Evolutionary conservation across 2,113 vertebrate species (phyloP).

Genomic region (Corythaeola cristata): DNA sequence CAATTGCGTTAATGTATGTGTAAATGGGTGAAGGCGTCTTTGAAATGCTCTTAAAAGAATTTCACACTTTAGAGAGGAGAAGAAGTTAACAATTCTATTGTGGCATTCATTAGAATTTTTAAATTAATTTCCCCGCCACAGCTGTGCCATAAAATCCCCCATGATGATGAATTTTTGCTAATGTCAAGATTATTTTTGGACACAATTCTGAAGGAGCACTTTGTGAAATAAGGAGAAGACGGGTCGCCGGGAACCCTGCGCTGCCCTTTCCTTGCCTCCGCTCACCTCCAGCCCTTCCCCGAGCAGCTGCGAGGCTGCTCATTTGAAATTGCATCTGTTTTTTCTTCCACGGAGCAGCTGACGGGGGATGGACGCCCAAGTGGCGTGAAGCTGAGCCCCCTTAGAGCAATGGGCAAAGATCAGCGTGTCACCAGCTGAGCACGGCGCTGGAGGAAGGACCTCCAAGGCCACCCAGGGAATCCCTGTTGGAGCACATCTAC

Average conservation of each 20-base stretch:
- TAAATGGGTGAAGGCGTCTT: conserved; percentile 42
- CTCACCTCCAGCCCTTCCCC: background rate
- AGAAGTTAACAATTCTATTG: conserved; percentile 43
- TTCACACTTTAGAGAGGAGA: conserved; percentile 20
- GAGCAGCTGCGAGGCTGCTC: background rate
- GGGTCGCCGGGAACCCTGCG: fast-evolving
- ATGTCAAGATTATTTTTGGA: background rate
- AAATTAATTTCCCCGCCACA: background rate
- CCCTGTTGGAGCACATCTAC: background rate
- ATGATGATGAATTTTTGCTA: background rate
- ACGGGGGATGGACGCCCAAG: fast-evolving
- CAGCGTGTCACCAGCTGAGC: fast-evolving
- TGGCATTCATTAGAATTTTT: conserved; percentile 16
- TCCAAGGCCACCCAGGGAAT: background rate
- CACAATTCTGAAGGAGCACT: background rate
- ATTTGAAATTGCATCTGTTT: background rate
- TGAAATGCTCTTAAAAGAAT: conserved; percentile 32
- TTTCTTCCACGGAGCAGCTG: background rate
- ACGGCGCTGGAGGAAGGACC: background rate
- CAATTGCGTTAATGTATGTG: conserved; percentile 19
- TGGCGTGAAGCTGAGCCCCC: background rate
- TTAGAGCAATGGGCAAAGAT: background rate
- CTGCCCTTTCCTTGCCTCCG: background rate
- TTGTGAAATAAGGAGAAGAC: background rate
- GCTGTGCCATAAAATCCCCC: background rate